Evolutionary conservation across 2,888 invertebrate genomes (phyloP), one percentile per base, ranked within the genome.

Genomic region (Eurois occulta): DNA sequence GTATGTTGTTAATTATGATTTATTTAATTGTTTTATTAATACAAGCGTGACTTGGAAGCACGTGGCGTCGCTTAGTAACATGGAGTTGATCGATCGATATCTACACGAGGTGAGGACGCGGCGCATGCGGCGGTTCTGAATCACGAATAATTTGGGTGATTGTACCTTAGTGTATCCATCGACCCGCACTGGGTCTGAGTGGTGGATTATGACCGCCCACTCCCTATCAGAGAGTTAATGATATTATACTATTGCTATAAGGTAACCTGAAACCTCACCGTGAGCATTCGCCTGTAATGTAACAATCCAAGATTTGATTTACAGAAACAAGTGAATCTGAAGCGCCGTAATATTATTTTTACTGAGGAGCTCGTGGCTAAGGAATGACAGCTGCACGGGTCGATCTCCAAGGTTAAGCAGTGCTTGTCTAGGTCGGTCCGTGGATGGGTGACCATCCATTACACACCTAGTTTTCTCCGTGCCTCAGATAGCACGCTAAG

Each of bases 11-110:
- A 70, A 77, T 77, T 68, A 48, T 48, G 41, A 67, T 73, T 77
- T 71, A 67, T 70, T 70, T 72, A 35, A 62, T 81, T 77, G 32
- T 73, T 81, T 62, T 62, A 46, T 64, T 24, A 46, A 28, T 52
- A 65, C 28, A 78, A 55, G 32, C 0, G 24, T 38, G 21, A 21
- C 8, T 32, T 78, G 16, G 32, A 41, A 68, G n/a, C 67, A 72
- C 78, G 55, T 79, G 73, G 43, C 8, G 0, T 32, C 38, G 16
- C 32, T 64, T 72, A 10, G 16, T 69, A 65, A 69, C 38, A n/a
- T 72, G 48, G 79, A 46, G 46, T 67, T 79, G 78, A 68, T 72
- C n/a, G 46, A 78, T 46, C 21, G 24, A 10, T 43, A n/a, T 41
- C 8, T 18, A 4, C 1, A 28, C 1, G 24, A 21, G 7, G 48